A percentile compares a stretch with the other conserved stretches of the same genome.
Conservation (phyloP, 2,113 vertebrate species). For the Kryptolebias marmoratus region DNA sequence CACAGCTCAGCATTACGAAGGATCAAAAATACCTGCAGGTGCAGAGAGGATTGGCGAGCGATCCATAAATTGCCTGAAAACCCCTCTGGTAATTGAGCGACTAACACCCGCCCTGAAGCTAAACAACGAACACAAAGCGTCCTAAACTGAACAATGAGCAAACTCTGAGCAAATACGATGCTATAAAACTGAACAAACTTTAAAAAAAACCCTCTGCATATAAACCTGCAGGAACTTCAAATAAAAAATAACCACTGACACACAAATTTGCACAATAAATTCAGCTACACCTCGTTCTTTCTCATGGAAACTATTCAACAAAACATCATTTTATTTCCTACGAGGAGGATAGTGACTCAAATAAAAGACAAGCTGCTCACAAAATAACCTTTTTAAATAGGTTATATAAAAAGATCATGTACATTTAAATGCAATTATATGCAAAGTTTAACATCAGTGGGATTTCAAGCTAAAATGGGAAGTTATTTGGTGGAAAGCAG, state of each 20-base stretch:
- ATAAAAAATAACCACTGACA: neutral
- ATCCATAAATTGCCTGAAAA: conserved; percentile 19
- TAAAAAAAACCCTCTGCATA: neutral
- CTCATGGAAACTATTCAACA: neutral
- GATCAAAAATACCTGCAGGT: conserved; percentile 44
- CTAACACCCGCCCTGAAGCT: conserved; percentile 10
- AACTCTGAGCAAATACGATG: neutral
- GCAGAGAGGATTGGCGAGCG: neutral
- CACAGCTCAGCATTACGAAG: conserved; percentile 40
- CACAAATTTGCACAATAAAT: neutral
- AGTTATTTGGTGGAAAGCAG: too few relatives aligned
- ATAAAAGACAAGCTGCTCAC: neutral
- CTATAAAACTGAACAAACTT: conserved; percentile 5
- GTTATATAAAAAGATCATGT: too few relatives aligned
- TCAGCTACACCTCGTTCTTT: neutral
- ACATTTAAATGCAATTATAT: too few relatives aligned
- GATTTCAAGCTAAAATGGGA: too few relatives aligned
- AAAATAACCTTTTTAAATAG: too few relatives aligned
- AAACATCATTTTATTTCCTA: neutral
- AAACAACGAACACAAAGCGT: conserved; percentile 8
- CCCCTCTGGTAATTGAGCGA: neutral
- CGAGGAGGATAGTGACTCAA: neutral
- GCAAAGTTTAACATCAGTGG: too few relatives aligned
- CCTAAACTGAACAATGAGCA: neutral
- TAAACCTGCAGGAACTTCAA: neutral